These are phyloP conservation scores for Chelonus formosanus DNA, from an alignment of 2,888 invertebrate species.

Conservation along the genomic window DNA sequence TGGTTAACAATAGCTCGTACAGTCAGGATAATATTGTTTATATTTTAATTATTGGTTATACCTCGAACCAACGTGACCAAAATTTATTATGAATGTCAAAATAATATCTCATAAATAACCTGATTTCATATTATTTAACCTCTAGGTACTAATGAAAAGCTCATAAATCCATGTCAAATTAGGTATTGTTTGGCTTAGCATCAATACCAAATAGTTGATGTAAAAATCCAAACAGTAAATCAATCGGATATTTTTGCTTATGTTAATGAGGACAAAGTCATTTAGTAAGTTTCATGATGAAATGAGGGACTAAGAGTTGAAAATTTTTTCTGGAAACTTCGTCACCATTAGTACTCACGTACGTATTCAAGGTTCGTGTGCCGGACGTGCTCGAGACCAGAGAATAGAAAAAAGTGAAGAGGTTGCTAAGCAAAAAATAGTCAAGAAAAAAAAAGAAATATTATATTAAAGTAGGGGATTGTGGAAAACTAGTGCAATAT, in stretches of 20 bases:
- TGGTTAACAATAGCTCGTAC: no score
- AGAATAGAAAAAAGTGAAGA: constrained; percentile 26
- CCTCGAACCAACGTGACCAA: constrained; percentile 1
- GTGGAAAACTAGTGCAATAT: background rate
- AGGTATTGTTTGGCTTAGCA: no score
- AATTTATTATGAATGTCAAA: constrained; percentile 16
- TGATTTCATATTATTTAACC: no score
- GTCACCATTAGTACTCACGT: constrained; percentile 24
- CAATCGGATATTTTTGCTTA: no score
- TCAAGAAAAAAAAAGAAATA: constrained; percentile 5
- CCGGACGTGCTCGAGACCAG: constrained; percentile 25
- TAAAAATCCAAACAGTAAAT: background rate
- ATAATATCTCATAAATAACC: no score
- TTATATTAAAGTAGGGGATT: constrained; percentile 1
- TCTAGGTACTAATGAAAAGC: no score
- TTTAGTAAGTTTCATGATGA: no score
- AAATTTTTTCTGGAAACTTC: constrained; percentile 9
- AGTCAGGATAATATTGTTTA: background rate
- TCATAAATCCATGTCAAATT: no score
- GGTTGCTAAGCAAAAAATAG: constrained; percentile 17
- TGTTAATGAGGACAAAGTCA: no score
- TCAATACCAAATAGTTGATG: background rate
- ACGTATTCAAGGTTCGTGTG: constrained; percentile 26
- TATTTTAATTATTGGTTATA: constrained; percentile 10
- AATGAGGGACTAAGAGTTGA: background rate